Evolutionary conservation across 2,797 vertebrate genomes (phyloP).

Genomic region (Ctenosaura bakeri): DNA sequence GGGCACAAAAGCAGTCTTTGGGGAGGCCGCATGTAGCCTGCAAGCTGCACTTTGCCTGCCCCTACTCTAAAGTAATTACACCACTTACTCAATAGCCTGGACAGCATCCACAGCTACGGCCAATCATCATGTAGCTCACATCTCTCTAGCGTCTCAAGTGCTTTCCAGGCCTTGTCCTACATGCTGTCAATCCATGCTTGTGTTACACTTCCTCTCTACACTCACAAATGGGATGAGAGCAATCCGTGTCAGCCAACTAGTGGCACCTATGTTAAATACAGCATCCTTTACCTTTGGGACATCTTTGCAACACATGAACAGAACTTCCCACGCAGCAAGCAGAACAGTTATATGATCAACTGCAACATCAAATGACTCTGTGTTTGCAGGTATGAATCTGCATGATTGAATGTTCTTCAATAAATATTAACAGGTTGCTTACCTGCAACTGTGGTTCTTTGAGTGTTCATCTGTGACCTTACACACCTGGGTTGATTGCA

Average conservation of each 20-base stretch:
- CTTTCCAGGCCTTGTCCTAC: neutral
- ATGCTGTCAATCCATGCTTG: neutral
- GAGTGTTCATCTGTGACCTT: too few species aligned
- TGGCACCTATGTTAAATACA: neutral
- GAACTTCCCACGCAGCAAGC: neutral
- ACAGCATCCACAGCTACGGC: neutral
- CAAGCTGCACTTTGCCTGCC: too few species aligned
- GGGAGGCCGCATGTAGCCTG: too few species aligned
- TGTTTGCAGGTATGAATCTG: neutral
- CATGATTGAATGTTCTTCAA: neutral
- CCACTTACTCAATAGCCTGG: neutral
- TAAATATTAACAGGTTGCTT: too few species aligned
- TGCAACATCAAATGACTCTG: neutral
- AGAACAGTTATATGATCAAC: neutral
- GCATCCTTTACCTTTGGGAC: neutral
- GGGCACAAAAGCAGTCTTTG: too few species aligned
- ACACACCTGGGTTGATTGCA: too few species aligned
- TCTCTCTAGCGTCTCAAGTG: neutral
- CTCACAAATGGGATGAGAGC: neutral
- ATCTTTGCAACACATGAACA: neutral
- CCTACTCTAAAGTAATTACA: neutral
- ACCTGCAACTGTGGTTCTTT: too few species aligned
- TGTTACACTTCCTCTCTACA: neutral
- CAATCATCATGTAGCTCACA: too few species aligned
- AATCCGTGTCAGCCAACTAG: neutral